Evolutionary conservation across 1,140 invertebrate genomes (phyloP).

Genomic region (Drosophila sproati): DNA sequence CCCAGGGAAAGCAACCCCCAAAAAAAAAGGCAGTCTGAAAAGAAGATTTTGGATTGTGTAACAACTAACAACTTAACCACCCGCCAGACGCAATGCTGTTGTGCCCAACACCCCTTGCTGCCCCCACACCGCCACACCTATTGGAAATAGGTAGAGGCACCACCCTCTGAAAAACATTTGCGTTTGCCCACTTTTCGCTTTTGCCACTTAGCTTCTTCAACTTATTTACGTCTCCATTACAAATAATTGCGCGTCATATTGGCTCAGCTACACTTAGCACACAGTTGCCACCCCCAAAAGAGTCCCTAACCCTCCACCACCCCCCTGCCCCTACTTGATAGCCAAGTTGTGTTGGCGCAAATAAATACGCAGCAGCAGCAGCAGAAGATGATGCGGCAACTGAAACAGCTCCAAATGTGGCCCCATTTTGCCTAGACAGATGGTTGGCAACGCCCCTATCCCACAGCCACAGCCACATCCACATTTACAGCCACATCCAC

Average conservation of each 20-base stretch:
- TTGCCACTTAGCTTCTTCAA: slow-evolving; percentile 80
- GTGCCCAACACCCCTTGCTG: slow-evolving; percentile 6
- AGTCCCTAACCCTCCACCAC: neutral
- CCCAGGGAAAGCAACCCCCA: slow-evolving; percentile 61
- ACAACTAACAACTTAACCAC: slow-evolving; percentile 75
- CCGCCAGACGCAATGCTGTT: slow-evolving; percentile 32
- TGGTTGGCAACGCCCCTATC: slow-evolving; percentile 27
- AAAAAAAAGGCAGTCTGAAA: slow-evolving; percentile 45
- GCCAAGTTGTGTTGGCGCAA: slow-evolving; percentile 38
- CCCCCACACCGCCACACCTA: neutral
- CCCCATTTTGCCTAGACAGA: slow-evolving; percentile 72
- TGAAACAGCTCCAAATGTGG: slow-evolving; percentile 35
- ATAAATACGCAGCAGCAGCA: slow-evolving; percentile 41
- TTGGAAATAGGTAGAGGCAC: neutral
- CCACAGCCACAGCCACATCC: neutral
- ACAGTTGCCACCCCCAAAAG: slow-evolving; percentile 30
- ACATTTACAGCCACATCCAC: too few relatives aligned
- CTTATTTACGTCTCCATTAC: slow-evolving; percentile 84
- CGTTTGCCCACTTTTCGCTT: slow-evolving; percentile 64
- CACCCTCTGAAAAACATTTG: slow-evolving; percentile 20
- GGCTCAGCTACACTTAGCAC: slow-evolving; percentile 73
- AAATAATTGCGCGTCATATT: slow-evolving; percentile 84
- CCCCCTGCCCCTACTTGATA: neutral
- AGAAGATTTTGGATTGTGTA: slow-evolving; percentile 54
- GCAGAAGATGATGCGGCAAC: neutral